Evolutionary conservation across 2,888 invertebrate species (phyloP).

Genomic region (Furcula furcula): DNA sequence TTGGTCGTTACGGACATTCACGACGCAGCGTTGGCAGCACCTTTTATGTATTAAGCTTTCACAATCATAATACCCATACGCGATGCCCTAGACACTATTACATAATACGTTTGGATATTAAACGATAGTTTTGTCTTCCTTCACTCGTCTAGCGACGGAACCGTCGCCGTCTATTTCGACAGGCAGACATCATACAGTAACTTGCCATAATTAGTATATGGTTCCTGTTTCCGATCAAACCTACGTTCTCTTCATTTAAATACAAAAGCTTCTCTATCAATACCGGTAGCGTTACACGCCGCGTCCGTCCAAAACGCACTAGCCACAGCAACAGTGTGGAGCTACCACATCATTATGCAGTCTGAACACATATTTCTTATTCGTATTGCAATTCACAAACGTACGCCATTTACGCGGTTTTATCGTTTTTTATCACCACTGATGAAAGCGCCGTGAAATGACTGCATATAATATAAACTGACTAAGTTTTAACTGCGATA

Average conservation of each 20-base stretch:
- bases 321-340: constrained; percentile 5
- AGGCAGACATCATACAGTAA: constrained; percentile 27
- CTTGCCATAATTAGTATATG: constrained; percentile 41
- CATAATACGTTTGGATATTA: no score
- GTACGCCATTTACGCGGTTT: not conserved
- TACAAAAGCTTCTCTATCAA: constrained; percentile 52
- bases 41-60: no score
- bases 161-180: constrained; percentile 16
- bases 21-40: no score
- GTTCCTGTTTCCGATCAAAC: constrained; percentile 66
- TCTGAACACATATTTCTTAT: constrained; percentile 23
- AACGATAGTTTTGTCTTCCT: not conserved
- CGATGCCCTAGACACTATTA: no score
- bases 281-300: constrained; percentile 41
- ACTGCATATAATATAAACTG: no score
- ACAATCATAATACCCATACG: no score
- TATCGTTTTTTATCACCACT: not conserved
- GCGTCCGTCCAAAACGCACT: constrained; percentile 37
- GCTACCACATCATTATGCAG: constrained; percentile 21
- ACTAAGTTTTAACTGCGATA: no score
- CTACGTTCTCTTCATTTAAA: constrained; percentile 57
- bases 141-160: constrained; percentile 17
- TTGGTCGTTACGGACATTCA: no score
- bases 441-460: no score
- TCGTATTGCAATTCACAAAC: constrained; percentile 13